Evolutionary conservation across 1,140 invertebrate species (phyloP), one percentile per base, ranked within the genome.

Genomic region (Drosophila bipectinata): DNA sequence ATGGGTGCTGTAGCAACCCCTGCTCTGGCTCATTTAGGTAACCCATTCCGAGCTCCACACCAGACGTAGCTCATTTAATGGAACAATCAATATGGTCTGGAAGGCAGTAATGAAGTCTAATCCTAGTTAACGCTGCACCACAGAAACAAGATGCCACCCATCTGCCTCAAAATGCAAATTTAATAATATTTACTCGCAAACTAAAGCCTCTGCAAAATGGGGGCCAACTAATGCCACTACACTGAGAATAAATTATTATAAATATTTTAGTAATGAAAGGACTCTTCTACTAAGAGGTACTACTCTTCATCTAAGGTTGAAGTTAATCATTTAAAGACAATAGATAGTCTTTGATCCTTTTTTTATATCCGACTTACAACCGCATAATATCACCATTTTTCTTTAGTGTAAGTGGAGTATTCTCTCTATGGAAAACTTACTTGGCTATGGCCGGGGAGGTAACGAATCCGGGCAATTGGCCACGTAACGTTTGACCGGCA

Each of bases 391-490:
- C 26, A 28, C 26, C 6, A 3, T 18, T 45, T 57, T 45, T 9
- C 12, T 14, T 21, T 26, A 10, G 6, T 52, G 47, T n/a, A 12
- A 6, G 12, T 7, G 15, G 7, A 12, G 4, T 37, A n/a, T 15
- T 18, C 14, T n/a, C 44, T 6, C 14, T 4, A 10, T 37, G 8
- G 26, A 18, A 37, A 49, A 93, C 94, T 94, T 92, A 96, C 96
- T 94, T 93, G 51, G 95, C 90, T 76, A 96, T 91, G 37, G 95
- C 93, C 69, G 95, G 94, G 73, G 94, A 93, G 68, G 94, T 94
- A 54, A 94, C 79, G 71, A 94, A 92, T 59, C 93, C 93, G 21
- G 94, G 93, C 57, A 94, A 90, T 15, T 92, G 92, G 59, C 90
- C 91, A 72, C 92, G 91, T 57, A 92, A 92, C 10, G 93, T 93